A percentile compares a stretch with the other conserved stretches of the same genome.
Conservation (phyloP, 2,888 invertebrate genomes). For the Hirtodrosophila duncani region DNA sequence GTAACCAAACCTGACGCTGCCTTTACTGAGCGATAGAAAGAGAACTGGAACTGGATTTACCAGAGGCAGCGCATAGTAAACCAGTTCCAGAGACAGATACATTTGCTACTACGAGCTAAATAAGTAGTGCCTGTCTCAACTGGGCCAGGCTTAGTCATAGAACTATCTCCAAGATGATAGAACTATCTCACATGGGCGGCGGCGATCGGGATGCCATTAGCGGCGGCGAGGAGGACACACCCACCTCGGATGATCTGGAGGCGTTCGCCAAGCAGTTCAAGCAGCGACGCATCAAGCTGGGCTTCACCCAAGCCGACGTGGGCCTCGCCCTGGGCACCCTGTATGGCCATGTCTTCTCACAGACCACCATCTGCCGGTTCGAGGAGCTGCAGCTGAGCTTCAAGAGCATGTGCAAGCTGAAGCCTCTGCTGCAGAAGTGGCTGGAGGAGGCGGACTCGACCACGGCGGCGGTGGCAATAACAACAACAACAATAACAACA, state of each 20-base stretch:
- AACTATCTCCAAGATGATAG: too few relatives aligned
- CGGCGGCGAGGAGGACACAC: slow-evolving; percentile 95
- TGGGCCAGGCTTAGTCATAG: too few relatives aligned
- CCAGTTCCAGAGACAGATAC: too few relatives aligned
- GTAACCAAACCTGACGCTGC: too few relatives aligned
- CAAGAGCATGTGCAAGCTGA: slow-evolving; percentile 99
- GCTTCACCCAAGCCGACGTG: slow-evolving; percentile 99
- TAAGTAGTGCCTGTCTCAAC: too few relatives aligned
- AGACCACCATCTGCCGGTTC: slow-evolving; percentile 99
- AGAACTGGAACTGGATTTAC: too few relatives aligned
- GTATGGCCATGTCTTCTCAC: slow-evolving; percentile 99
- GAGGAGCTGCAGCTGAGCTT: slow-evolving; percentile 99
- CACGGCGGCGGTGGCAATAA: slow-evolving; percentile 88
- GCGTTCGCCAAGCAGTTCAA: slow-evolving; percentile 99
- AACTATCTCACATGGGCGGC: slow-evolving; percentile 80
- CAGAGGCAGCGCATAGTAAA: too few relatives aligned
- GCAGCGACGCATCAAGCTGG: slow-evolving; percentile 98
- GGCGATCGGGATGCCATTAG: slow-evolving; percentile 86
- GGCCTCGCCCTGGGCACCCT: slow-evolving; percentile 98
- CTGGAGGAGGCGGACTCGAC: slow-evolving; percentile 99
- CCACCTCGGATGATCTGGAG: slow-evolving; percentile 98
- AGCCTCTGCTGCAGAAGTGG: slow-evolving; percentile 99
- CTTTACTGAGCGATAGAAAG: too few relatives aligned
- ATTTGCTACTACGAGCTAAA: too few relatives aligned
- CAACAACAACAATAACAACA: too few relatives aligned